Evolutionary conservation across 1,140 invertebrate species (phyloP), one percentile per base, ranked within the genome.

Genomic region (Zaprionus nigranus): DNA sequence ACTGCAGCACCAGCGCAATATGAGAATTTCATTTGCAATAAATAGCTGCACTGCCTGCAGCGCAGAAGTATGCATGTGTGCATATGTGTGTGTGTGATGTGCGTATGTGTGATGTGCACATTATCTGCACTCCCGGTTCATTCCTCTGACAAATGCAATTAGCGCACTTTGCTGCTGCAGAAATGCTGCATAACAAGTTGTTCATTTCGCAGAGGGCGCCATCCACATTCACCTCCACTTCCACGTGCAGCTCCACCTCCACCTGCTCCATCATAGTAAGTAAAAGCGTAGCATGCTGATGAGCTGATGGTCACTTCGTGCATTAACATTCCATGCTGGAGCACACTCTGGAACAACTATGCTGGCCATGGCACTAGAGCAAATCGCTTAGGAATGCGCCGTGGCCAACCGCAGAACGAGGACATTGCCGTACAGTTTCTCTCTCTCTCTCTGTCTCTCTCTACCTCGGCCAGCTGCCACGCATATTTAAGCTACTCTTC

Each of bases 371-470:
- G 56, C 64, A 53, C 38, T 38, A 49, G 17, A 43, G 36, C 34
- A 38, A 60, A 26, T 60, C 70, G 70, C 70, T 73, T 67, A 67
- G 71, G 64, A 74, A 74, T 74, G 71, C 71, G 49, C 36, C 40
- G 51, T 46, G 64, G 46, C 11, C 56, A 15, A 28, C 63, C 56
- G 64, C 57, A 51, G 26, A 22, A 54, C 46, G 36, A 60, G 63
- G 43, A 54, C 38, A 54, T 34, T 17, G 24, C 40, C 3, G 40
- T n/a, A 34, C 30, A 11, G 30, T 34, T n/a, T n/a, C n/a, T 34
- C 30, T 34, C 30, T 34, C 30, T 34, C 30, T 34, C 30, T 34
- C 24, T 26, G 1, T 26, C 5, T 26, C 26, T 28, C 26, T 28
- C 26, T 28, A 24, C 24, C 24, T 13, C 17, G 5, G 28, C 26